Conservation (phyloP, 2,797 vertebrate species). For the Micrastur ruficollis region DNA sequence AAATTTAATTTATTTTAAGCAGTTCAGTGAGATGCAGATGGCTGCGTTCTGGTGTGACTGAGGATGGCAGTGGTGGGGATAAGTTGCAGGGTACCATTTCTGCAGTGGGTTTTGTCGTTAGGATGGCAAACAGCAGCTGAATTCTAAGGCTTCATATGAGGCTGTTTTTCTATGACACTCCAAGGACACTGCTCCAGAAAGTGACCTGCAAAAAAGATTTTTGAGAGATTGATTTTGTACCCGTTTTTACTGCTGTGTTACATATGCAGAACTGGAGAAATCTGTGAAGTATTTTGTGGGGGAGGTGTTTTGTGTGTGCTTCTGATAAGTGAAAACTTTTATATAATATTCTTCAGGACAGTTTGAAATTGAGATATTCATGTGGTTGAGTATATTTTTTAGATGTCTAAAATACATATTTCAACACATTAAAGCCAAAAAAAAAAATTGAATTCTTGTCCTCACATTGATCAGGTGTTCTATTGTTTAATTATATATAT, state of each 20-base stretch:
- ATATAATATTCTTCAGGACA: neutral
- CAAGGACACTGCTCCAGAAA: neutral
- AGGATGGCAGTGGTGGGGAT: neutral
- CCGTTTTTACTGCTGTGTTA: neutral
- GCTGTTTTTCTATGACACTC: neutral
- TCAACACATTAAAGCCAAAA: neutral
- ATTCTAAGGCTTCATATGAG: rapidly evolving
- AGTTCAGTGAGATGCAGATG: neutral
- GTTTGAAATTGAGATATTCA: neutral
- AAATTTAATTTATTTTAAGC: neutral
- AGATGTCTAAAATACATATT: neutral
- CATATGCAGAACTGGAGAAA: neutral
- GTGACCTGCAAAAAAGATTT: neutral
- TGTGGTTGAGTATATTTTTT: neutral
- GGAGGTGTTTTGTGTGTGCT: neutral
- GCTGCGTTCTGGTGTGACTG: neutral
- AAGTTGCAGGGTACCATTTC: rapidly evolving
- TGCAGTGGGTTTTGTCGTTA: neutral
- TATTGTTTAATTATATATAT: neutral
- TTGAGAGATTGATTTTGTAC: neutral
- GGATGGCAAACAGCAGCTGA: rapidly evolving
- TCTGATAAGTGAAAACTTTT: neutral
- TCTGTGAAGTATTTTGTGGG: neutral
- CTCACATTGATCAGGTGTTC: neutral
- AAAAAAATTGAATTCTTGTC: neutral